phyloP scores from a whole-genome alignment of 2,113 vertebrate genomes.

The Upupa epops region DNA sequence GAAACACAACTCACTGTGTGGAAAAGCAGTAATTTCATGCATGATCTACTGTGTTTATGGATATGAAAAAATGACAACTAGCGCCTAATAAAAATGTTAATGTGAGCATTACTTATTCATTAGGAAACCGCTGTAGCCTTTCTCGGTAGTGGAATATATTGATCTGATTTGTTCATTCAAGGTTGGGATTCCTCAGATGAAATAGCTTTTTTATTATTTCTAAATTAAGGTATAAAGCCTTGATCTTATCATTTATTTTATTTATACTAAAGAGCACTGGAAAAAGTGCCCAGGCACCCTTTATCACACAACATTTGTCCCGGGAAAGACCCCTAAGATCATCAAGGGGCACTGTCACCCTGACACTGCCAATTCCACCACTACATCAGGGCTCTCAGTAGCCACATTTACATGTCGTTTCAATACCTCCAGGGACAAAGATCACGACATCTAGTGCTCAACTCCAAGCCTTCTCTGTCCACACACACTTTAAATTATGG shows the following conservation, averaged over 20 bases:
- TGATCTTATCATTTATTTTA: background rate
- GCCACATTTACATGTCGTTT: background rate
- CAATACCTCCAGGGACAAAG: background rate
- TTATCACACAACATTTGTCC: background rate
- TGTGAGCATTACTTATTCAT: slow-evolving; percentile 14
- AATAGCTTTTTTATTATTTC: background rate
- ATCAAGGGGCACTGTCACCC: rapidly evolving
- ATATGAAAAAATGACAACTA: slow-evolving; percentile 23
- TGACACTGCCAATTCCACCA: background rate
- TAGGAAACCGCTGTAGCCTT: slow-evolving; percentile 5
- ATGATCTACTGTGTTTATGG: slow-evolving; percentile 31
- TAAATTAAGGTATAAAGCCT: background rate
- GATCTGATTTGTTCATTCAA: slow-evolving; percentile 6
- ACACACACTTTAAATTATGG: background rate
- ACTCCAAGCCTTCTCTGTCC: background rate
- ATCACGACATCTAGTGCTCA: background rate
- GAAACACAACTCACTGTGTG: background rate
- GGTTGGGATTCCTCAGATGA: background rate
- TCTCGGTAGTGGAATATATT: background rate
- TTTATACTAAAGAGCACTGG: background rate
- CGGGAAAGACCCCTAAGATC: background rate
- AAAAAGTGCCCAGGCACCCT: background rate
- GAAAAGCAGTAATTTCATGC: slow-evolving; percentile 42
- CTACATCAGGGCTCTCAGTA: background rate
- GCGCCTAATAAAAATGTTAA: slow-evolving; percentile 50